phyloP scores from a whole-genome alignment of 2,797 vertebrate species.

The Synaphobranchus kaupii region DNA sequence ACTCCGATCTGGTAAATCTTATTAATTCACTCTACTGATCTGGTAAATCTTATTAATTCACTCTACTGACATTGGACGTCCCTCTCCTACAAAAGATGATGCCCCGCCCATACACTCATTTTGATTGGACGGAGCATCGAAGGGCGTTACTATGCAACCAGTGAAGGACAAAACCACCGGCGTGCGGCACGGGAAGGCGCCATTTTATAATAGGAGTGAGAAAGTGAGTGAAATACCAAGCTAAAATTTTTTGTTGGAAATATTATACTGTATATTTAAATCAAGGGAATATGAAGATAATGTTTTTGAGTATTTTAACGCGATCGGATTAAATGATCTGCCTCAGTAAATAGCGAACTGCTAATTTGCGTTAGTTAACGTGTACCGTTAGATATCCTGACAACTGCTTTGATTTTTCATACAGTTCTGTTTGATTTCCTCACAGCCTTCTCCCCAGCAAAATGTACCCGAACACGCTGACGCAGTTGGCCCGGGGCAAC shows the following conservation, averaged over 20 bases:
- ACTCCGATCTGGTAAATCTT: too few relatives aligned
- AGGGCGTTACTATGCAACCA: neutral
- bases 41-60: too few relatives aligned
- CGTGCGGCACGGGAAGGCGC: neutral
- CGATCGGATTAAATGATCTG: neutral
- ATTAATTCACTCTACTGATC: too few relatives aligned
- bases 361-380: neutral
- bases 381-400: neutral
- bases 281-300: neutral
- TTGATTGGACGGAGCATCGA: neutral
- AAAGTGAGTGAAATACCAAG: neutral
- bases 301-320: neutral
- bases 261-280: neutral
- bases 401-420: neutral
- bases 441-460: neutral
- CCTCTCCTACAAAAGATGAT: neutral
- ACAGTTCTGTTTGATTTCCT: neutral
- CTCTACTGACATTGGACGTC: too few relatives aligned
- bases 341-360: neutral
- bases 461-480: conserved; percentile 78
- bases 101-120: neutral
- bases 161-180: conserved; percentile 10
- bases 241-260: neutral
- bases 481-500: conserved; percentile 75
- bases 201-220: neutral